phyloP scores from a whole-genome alignment of 2,888 invertebrate genomes.

The Smittia sp. region DNA sequence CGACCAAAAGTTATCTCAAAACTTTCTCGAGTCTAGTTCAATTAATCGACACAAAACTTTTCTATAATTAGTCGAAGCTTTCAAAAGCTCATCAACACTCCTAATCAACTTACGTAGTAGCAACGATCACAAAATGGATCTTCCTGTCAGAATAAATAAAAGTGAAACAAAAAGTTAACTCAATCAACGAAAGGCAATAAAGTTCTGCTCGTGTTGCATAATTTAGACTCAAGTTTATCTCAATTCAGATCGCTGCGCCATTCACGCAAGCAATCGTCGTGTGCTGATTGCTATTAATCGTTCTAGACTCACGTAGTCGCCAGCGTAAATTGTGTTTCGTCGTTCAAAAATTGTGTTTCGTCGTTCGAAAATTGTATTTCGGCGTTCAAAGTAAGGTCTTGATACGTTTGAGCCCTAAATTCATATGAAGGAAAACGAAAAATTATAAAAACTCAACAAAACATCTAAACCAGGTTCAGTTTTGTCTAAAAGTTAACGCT shows the following conservation, averaged over 20 bases:
- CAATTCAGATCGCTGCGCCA: not conserved
- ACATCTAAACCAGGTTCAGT: too few relatives aligned
- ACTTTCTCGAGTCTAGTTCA: too few relatives aligned
- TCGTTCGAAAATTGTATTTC: not conserved
- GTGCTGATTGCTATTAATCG: too few relatives aligned
- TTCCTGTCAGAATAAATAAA: slow-evolving; percentile 10
- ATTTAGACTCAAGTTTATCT: not conserved
- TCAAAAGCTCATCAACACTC: not conserved
- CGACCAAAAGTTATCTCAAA: too few relatives aligned
- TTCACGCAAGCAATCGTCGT: too few relatives aligned
- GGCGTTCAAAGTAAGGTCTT: too few relatives aligned
- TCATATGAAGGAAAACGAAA: not conserved
- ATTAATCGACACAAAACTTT: too few relatives aligned
- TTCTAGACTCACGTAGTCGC: slow-evolving; percentile 6
- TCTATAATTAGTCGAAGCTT: not conserved
- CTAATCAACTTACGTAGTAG: slow-evolving; percentile 19
- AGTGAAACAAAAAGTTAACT: not conserved
- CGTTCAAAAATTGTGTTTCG: not conserved
- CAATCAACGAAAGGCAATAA: not conserved
- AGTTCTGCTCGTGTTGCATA: not conserved
- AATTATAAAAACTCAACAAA: not conserved
- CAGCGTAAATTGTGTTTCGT: not conserved
- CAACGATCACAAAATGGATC: slow-evolving; percentile 22
- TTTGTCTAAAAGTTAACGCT: too few relatives aligned
- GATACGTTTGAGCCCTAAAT: not conserved